Evolutionary conservation across 2,113 vertebrate species (phyloP).

Genomic region (Vireo altiloquus): DNA sequence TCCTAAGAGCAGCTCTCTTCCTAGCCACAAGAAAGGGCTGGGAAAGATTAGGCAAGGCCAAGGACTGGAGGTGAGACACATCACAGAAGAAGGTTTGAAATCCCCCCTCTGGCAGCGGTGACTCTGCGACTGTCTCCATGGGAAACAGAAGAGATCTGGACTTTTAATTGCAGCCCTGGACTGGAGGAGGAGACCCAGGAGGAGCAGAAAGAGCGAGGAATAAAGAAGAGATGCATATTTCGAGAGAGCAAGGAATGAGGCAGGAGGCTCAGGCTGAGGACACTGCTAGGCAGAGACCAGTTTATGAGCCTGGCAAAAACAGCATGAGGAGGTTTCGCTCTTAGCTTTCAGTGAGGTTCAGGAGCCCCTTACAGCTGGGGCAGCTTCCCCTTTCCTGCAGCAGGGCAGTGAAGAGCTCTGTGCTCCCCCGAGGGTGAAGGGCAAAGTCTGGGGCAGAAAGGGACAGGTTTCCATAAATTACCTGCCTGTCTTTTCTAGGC

Average conservation of each 20-base stretch:
- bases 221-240: neutral
- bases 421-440: accelerated
- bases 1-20: constrained; percentile 25
- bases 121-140: neutral
- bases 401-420: neutral
- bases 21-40: constrained; percentile 62
- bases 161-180: constrained; percentile 18
- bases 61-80: constrained; percentile 54
- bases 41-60: constrained; percentile 34
- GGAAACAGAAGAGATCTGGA: constrained; percentile 26
- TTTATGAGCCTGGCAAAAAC: neutral
- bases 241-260: neutral
- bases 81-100: constrained; percentile 27
- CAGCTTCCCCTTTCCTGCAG: neutral
- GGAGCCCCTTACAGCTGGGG: neutral
- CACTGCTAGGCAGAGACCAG: neutral
- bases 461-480: neutral
- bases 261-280: neutral
- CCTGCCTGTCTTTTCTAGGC: neutral
- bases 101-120: constrained; percentile 47
- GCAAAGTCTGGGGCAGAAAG: neutral
- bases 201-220: neutral
- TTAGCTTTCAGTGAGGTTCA: neutral
- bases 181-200: constrained; percentile 12
- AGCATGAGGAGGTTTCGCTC: neutral